Evolutionary conservation across 2,888 invertebrate genomes (phyloP).

Genomic region (Orchesellides sinensis): DNA sequence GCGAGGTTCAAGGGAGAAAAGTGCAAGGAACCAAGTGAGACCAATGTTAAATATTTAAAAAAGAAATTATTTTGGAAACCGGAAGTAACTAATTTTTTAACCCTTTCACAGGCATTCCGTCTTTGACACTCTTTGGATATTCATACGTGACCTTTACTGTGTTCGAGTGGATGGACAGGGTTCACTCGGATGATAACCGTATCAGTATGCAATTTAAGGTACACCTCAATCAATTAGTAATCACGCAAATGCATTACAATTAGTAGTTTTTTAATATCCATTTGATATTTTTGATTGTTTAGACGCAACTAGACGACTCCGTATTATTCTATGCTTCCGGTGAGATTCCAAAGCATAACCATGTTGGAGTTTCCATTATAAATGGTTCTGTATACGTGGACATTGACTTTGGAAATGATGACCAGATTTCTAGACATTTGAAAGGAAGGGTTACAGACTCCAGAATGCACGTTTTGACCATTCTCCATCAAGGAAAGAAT

Average conservation of each 20-base stretch:
- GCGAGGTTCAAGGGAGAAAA: constrained; percentile 93
- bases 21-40: constrained; percentile 94
- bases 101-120: constrained; percentile 85
- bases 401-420: constrained; percentile 88
- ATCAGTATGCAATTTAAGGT: constrained; percentile 94
- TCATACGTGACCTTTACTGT: constrained; percentile 95
- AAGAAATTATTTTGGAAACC: neutral
- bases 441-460: constrained; percentile 82
- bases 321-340: constrained; percentile 95
- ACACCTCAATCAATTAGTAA: constrained; percentile 71
- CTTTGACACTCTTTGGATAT: constrained; percentile 91
- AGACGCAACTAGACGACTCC: constrained; percentile 94
- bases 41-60: neutral
- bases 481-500: constrained; percentile 86
- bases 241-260: neutral
- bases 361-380: constrained; percentile 91
- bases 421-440: constrained; percentile 2
- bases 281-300: constrained; percentile 76
- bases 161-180: constrained; percentile 82
- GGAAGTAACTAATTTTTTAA: no score
- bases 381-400: constrained; percentile 90
- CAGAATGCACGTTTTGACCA: constrained; percentile 93
- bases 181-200: constrained; percentile 90
- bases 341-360: constrained; percentile 92
- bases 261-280: neutral